phyloP scores from a whole-genome alignment of 1,140 invertebrate genomes.

The Choristoneura fumiferana region DNA sequence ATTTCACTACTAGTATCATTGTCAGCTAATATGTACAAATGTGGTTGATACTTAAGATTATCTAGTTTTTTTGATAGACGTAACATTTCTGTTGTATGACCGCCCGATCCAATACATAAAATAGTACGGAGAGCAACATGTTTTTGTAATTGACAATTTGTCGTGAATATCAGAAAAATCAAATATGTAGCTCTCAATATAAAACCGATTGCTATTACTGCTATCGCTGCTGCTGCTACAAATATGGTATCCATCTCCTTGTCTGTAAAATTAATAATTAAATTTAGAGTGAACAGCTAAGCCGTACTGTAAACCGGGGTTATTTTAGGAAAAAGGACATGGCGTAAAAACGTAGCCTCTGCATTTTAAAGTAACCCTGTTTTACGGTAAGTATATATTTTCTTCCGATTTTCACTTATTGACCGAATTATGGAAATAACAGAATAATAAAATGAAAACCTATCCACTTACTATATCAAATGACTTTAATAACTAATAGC shows the following conservation, averaged over 20 bases:
- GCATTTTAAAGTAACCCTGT: too few species aligned
- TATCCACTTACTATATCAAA: too few species aligned
- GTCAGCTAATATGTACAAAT: constrained; percentile 88
- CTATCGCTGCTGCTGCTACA: neutral
- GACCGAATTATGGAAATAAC: too few species aligned
- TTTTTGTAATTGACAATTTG: constrained; percentile 31
- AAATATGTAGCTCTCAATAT: constrained; percentile 38
- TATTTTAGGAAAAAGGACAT: too few species aligned
- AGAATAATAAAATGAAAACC: too few species aligned
- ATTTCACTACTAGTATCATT: constrained; percentile 90
- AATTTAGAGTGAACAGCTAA: too few species aligned
- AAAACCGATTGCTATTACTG: neutral
- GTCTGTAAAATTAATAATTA: neutral
- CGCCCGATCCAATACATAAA: constrained; percentile 77
- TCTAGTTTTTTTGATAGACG: constrained; percentile 82
- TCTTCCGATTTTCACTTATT: too few species aligned
- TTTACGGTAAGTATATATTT: too few species aligned
- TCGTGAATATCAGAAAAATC: constrained; percentile 43
- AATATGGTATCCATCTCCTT: neutral
- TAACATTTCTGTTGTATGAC: constrained; percentile 95
- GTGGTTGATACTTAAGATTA: constrained; percentile 81
- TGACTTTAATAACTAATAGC: too few species aligned
- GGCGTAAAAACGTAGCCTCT: too few species aligned
- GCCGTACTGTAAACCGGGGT: too few species aligned
- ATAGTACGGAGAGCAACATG: constrained; percentile 52